Percentiles rank a stretch among this genome's conserved stretches.
phyloP scores from a whole-genome alignment of 2,797 vertebrate species.

The Pseudocheirus occidentalis region DNA sequence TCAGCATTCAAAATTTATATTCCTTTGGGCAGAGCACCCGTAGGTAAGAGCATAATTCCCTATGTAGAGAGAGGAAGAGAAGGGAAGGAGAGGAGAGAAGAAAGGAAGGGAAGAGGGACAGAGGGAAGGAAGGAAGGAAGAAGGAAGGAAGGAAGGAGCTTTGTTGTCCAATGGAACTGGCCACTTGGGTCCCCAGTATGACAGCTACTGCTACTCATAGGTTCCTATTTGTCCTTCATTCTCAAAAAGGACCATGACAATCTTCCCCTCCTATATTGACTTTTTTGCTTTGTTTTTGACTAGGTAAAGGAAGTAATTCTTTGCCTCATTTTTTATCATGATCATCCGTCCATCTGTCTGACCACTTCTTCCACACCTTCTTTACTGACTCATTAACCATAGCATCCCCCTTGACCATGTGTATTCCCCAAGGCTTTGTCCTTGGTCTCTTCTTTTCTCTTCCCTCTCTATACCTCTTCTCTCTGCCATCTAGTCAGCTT shows the following conservation, averaged over 20 bases:
- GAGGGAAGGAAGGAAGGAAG: neutral
- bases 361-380: neutral
- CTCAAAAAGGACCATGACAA: neutral
- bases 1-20: neutral
- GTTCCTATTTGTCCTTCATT: neutral
- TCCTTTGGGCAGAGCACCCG: neutral
- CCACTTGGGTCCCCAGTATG: neutral
- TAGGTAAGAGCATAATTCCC: neutral
- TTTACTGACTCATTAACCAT: neutral
- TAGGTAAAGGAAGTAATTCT: neutral
- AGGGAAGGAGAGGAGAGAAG: neutral
- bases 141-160: neutral
- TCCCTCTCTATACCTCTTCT: neutral
- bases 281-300: neutral
- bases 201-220: neutral
- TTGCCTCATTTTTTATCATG: neutral
- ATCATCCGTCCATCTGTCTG: neutral
- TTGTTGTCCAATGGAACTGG: neutral
- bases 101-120: too few relatives aligned
- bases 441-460: neutral
- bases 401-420: neutral
- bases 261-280: neutral
- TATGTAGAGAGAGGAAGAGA: neutral
- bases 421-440: neutral
- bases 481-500: neutral